A percentile compares a stretch with the other conserved stretches of the same genome.
Evolutionary conservation across 2,888 invertebrate genomes (phyloP).

Genomic region (Thymelicus sylvestris): DNA sequence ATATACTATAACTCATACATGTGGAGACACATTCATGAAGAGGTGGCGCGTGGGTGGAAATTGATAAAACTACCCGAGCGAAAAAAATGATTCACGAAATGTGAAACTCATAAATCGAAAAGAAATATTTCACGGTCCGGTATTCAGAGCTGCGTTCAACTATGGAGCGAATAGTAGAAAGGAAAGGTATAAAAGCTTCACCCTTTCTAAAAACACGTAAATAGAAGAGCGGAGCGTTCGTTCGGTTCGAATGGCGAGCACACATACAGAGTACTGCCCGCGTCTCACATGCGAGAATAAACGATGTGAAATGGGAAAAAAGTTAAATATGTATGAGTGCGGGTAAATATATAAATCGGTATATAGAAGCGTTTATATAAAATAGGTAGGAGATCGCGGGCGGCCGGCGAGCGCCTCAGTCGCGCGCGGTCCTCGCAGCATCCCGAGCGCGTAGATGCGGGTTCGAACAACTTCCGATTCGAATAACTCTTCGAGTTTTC

Average conservation of each 20-base stretch:
- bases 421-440: constrained; percentile 64
- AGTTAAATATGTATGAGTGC: constrained; percentile 85
- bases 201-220: constrained; percentile 84
- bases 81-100: constrained; percentile 68
- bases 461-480: constrained; percentile 44
- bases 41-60: constrained; percentile 45
- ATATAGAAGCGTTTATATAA: constrained; percentile 80
- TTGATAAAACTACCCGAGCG: constrained; percentile 62
- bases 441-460: constrained; percentile 46
- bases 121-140: constrained; percentile 74
- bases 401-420: constrained; percentile 67
- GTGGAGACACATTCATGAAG: neutral
- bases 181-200: constrained; percentile 82
- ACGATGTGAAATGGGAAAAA: constrained; percentile 84
- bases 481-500: constrained; percentile 39
- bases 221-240: constrained; percentile 68
- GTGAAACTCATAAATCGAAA: constrained; percentile 79
- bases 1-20: neutral
- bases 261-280: constrained; percentile 65
- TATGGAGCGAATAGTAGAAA: constrained; percentile 78
- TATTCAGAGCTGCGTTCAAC: constrained; percentile 73
- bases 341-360: constrained; percentile 85
- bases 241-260: constrained; percentile 68
- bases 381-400: constrained; percentile 71
- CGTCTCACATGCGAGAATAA: constrained; percentile 78